Evolutionary conservation across 2,113 vertebrate species (phyloP), one percentile per base, ranked within the genome.

Genomic region (Macrotus californicus): DNA sequence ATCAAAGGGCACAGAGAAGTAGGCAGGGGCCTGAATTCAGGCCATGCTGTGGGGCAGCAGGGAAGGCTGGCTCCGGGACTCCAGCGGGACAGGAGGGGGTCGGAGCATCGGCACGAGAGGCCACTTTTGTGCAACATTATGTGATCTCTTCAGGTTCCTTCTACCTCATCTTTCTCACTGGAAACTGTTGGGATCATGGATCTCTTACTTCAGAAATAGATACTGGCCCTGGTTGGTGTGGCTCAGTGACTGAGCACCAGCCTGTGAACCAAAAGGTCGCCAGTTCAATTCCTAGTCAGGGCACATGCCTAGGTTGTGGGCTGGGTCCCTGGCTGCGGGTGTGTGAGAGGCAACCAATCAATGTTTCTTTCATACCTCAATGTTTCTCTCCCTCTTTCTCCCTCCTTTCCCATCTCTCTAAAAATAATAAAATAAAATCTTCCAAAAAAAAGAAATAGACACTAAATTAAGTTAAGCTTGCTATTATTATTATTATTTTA

Each of bases 1-100:
- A 19, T 69, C 88, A 89, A 80, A 96, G 95, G 86, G 85, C 94
- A 48, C 12, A 31, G 39, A 6, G 59, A 34, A 39, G 89, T 48
- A 34, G 94, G 89, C 87, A 93, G 92, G 84, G 39, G 15, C 14
- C 11, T 24, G n/a, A 18, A 54, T 56, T 46, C 61, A 80, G 86
- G 26, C n/a, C 5, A 0, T 5, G 76, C 75, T 56, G 66, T n/a
- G 18, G 41, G 14, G 46, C 14, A 8, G 6, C 46, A 1, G 39
- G 41, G 72, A 34, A 34, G 16, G 26, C 11, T 4, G 19, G 39
- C 29, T 0, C 0, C 0, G 2, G 12, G 8, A 1, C 54, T n/a
- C 18, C 8, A 4, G 1, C 0, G 4, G 3, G 12, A 10, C 14
- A 10, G 54, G 19, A 39, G 6, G 5, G 18, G 34, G 81, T 22